Conservation (phyloP, 2,888 invertebrate genomes). For the Xylota sylvarum region DNA sequence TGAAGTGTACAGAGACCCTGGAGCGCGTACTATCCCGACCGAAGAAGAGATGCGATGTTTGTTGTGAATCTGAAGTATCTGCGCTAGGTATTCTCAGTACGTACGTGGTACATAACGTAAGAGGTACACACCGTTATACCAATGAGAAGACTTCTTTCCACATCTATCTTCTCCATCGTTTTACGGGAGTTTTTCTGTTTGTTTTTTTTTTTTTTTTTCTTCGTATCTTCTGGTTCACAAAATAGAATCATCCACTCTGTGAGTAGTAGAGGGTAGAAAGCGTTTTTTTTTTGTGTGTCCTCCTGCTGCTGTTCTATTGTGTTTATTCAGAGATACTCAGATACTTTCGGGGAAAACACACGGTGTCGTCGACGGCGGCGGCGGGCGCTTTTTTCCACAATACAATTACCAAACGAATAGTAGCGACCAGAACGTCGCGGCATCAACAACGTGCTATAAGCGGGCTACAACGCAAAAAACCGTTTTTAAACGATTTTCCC, state of each 20-base stretch:
- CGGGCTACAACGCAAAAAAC: conserved; percentile 62
- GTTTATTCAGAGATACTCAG: conserved; percentile 77
- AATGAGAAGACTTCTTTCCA: conserved; percentile 75
- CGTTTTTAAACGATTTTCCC: conserved; percentile 58
- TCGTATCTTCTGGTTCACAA: conserved; percentile 55
- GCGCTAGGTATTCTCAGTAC: conserved; percentile 75
- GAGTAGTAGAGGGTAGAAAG: conserved; percentile 74
- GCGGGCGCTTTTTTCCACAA: conserved; percentile 78
- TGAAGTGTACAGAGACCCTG: conserved; percentile 51
- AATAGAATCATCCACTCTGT: conserved; percentile 76
- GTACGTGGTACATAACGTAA: conserved; percentile 75
- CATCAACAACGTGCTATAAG: conserved; percentile 83
- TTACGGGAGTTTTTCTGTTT: conserved; percentile 74
- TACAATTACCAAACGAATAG: conserved; percentile 81
- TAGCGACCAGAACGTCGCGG: conserved; percentile 85
- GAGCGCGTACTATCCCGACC: conserved; percentile 63
- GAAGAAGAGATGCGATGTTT: conserved; percentile 60
- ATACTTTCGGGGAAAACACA: conserved; percentile 77
- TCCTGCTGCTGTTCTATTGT: conserved; percentile 76
- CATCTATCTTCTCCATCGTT: conserved; percentile 68
- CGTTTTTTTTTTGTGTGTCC: conserved; percentile 63
- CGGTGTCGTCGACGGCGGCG: conserved; percentile 71
- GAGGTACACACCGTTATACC: conserved; percentile 76
- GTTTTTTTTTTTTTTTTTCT: conserved; percentile 25
- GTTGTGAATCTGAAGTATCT: conserved; percentile 76